Evolutionary conservation across 2,888 invertebrate genomes (phyloP).

Genomic region (Molorchus minor): DNA sequence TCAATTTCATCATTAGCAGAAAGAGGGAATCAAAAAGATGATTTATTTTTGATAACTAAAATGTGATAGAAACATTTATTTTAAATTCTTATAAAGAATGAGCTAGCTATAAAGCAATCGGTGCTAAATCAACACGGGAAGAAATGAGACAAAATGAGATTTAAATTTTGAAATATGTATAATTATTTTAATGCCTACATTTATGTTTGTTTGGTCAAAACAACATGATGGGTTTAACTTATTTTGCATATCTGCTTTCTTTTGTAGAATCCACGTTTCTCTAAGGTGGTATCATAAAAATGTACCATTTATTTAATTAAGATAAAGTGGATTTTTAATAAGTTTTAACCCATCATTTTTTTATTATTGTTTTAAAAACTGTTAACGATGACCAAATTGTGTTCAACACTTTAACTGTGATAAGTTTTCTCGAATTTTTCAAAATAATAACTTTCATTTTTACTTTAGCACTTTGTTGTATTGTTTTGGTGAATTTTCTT

Average conservation of each 20-base stretch:
- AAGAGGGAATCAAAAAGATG: conserved; percentile 25
- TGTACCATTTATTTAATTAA: too few species aligned
- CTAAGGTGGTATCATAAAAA: too few species aligned
- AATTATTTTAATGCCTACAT: too few species aligned
- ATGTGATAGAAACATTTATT: conserved; percentile 18
- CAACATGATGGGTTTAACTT: too few species aligned
- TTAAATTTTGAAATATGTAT: too few species aligned
- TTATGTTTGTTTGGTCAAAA: too few species aligned
- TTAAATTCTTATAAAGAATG: conserved; percentile 17
- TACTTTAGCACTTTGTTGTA: neutral
- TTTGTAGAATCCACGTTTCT: too few species aligned
- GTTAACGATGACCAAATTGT: conserved; percentile 16
- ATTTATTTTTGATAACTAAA: conserved; percentile 35
- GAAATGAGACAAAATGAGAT: conserved; percentile 22
- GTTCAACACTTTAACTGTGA: conserved; percentile 24
- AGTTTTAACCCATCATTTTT: too few species aligned
- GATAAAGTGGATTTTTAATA: too few species aligned
- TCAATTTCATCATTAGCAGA: conserved; percentile 37
- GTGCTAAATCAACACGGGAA: conserved; percentile 24
- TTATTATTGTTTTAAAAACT: too few species aligned
- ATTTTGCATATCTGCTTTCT: too few species aligned
- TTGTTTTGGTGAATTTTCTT: neutral
- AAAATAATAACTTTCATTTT: too few species aligned
- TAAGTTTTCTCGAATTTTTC: conserved; percentile 23
- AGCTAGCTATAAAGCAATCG: conserved; percentile 27